These are phyloP conservation scores for Andrena flavipes DNA, from an alignment of 2,888 invertebrate genomes.

Conservation along the genomic window DNA sequence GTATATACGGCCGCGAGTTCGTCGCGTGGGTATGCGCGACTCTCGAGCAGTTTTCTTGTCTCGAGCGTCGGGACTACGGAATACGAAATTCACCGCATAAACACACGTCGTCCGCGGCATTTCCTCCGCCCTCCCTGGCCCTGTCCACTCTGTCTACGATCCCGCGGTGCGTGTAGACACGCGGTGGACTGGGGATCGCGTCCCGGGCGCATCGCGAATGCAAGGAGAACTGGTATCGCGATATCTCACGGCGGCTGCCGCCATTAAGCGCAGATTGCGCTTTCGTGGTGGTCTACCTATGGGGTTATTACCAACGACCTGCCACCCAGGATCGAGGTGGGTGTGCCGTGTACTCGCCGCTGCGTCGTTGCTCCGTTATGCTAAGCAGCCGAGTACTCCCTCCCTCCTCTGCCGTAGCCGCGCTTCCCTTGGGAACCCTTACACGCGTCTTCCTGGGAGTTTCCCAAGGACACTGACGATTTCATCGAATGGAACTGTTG, in stretches of 20 bases:
- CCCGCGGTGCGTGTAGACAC: conserved; percentile 58
- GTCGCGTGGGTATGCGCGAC: conserved; percentile 10
- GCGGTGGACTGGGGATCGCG: conserved; percentile 47
- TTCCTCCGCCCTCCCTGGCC: not conserved
- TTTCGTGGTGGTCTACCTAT: conserved; percentile 81
- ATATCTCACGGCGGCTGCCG: conserved; percentile 77
- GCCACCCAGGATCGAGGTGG: conserved; percentile 79
- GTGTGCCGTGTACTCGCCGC: conserved; percentile 71
- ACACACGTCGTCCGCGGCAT: conserved; percentile 1
- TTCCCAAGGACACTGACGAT: not conserved
- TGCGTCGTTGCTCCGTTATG: conserved; percentile 71
- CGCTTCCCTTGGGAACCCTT: not conserved
- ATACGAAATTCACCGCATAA: conserved; percentile 38
- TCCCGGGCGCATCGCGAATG: conserved; percentile 46
- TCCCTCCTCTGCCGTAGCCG: not conserved
- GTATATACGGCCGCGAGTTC: not conserved
- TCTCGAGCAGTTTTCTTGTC: conserved; percentile 11
- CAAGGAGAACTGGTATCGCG: conserved; percentile 73
- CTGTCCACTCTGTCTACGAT: not conserved
- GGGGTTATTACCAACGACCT: conserved; percentile 79
- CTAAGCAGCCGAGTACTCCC: conserved; percentile 57
- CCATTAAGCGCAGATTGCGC: conserved; percentile 79
- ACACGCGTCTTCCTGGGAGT: too few relatives aligned
- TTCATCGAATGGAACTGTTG: not conserved
- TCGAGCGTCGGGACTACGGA: conserved; percentile 1